Percentiles rank a stretch among this genome's conserved stretches.
Conservation (phyloP, 2,113 vertebrate genomes). For the Megaceryle maxima region DNA sequence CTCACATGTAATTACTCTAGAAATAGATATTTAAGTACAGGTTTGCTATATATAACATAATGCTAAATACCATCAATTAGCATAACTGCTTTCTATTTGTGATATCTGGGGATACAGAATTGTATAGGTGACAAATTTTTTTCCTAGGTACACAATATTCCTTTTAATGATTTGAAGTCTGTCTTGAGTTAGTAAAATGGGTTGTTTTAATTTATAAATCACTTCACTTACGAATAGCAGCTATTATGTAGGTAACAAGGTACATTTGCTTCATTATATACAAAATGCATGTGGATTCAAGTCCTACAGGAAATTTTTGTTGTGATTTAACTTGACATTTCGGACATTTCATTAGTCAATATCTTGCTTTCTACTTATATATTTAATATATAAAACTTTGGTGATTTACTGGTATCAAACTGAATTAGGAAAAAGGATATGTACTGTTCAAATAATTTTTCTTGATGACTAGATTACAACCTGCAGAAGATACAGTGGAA, state of each 20-base stretch:
- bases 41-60: neutral
- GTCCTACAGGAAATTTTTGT: neutral
- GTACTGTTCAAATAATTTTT: neutral
- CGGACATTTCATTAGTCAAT: neutral
- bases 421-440: neutral
- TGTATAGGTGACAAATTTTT: neutral
- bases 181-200: neutral
- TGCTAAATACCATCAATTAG: neutral
- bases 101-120: neutral
- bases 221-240: neutral
- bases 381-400: neutral
- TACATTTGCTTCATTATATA: neutral
- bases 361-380: neutral
- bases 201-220: constrained; percentile 15
- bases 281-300: neutral
- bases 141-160: neutral
- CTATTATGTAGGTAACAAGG: neutral
- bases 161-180: neutral
- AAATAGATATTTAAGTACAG: constrained; percentile 38
- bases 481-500: neutral
- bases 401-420: neutral
- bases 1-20: neutral
- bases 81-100: neutral
- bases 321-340: neutral
- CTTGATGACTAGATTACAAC: neutral